Evolutionary conservation across 2,888 invertebrate genomes (phyloP), one percentile per base, ranked within the genome.

Genomic region (Sylvicola cinctus): DNA sequence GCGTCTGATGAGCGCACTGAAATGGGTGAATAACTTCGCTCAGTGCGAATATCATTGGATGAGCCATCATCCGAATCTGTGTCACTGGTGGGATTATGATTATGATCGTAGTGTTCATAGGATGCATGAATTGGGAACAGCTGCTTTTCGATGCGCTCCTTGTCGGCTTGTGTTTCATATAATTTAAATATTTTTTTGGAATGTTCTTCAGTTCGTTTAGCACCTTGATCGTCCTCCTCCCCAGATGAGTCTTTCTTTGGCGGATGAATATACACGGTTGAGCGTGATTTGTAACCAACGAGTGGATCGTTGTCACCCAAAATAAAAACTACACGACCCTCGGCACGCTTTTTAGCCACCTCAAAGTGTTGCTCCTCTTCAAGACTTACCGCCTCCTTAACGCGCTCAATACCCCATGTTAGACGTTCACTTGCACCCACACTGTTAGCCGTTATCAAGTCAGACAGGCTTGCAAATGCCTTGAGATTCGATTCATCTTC

Each of bases 261-360:
- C 11, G 25, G 25, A 8, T 11, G 8, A 25, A 8, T 8, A 25
- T 25, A 8, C 25, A 8, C 11, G 11, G 6, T 13, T 14, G 3
- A 16, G 16, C 16, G 30, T 20, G 29, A 59, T 45, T 73, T 74
- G 31, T 76, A 49, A 29, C 72, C 72, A 3, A 74, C 63, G 27
- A 76, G 49, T 44, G 69, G 65, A 41, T 77, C 77, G 46, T 74
- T 65, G 37, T 77, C 77, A 14, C 77, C 77, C 31, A 78, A 50
- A 4, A 76, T 72, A 50, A 78, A 78, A 7, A 77, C 59, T 0
- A 77, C 77, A 20, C 53, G 45, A 40, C 13, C 8, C 4, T 53
- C 49, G 6, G 51, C 46, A 3, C 11, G 17, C 7, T 17, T 15
- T 27, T 27, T 26, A 35, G 46, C 47, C 20, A 46, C 38, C 33